Percentiles rank a stretch among this genome's conserved stretches.
phyloP scores from a whole-genome alignment of 2,888 invertebrate species.

The Acheta domesticus region DNA sequence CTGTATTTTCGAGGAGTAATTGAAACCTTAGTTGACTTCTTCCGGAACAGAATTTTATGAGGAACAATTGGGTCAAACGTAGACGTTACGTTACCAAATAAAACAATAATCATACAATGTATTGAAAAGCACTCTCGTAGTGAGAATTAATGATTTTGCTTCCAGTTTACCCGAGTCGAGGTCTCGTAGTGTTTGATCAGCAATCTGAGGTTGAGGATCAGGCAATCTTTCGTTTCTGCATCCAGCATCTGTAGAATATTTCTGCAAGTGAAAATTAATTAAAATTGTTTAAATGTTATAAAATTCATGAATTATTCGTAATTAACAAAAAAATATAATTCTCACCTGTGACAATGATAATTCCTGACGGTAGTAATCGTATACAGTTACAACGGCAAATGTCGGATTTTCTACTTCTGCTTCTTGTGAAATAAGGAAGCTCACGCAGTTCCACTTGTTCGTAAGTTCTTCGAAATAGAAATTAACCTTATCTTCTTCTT shows the following conservation, averaged over 20 bases:
- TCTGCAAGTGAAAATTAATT: constrained; percentile 20
- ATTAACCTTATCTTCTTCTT: constrained; percentile 50
- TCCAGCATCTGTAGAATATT: constrained; percentile 30
- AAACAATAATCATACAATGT: too few relatives aligned
- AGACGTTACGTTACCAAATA: too few relatives aligned
- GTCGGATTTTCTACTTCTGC: constrained; percentile 50
- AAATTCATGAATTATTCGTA: neutral
- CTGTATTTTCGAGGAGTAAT: too few relatives aligned
- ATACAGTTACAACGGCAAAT: constrained; percentile 56
- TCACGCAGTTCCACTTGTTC: constrained; percentile 50
- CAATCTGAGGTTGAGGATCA: constrained; percentile 29
- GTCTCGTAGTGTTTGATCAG: neutral
- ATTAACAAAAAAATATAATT: neutral
- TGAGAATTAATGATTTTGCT: too few relatives aligned
- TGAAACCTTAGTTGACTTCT: too few relatives aligned
- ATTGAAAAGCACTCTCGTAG: too few relatives aligned
- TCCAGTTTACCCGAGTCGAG: neutral
- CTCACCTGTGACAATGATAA: constrained; percentile 54
- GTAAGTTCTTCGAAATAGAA: constrained; percentile 55
- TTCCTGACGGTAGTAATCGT: constrained; percentile 64
- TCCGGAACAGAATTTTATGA: too few relatives aligned
- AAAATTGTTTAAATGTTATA: neutral
- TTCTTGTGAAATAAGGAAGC: constrained; percentile 51
- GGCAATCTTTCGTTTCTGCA: constrained; percentile 31
- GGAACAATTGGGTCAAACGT: too few relatives aligned